phyloP scores from a whole-genome alignment of 2,888 invertebrate genomes.

The Polymixis flavicincta region DNA sequence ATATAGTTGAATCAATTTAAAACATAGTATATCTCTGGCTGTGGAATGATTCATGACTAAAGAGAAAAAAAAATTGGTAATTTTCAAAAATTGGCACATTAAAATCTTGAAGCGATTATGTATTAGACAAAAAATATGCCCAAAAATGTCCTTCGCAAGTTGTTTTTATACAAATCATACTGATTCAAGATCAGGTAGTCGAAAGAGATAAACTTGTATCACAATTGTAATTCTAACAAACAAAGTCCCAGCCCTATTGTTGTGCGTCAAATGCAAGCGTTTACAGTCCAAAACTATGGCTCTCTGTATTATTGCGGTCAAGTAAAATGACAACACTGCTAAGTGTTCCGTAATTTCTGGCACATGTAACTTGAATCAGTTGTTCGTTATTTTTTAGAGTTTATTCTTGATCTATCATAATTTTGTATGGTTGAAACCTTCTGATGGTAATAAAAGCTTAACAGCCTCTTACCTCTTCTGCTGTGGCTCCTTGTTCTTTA shows the following conservation, averaged over 20 bases:
- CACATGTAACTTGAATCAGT: not conserved
- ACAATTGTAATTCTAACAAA: slow-evolving; percentile 4
- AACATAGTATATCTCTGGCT: not conserved
- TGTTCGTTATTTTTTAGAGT: not conserved
- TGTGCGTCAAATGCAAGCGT: slow-evolving; percentile 21
- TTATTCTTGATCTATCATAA: not conserved
- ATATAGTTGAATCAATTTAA: not conserved
- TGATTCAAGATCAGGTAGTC: slow-evolving; percentile 23
- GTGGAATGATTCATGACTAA: not conserved
- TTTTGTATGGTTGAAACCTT: not conserved
- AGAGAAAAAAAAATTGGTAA: not conserved
- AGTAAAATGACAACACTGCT: slow-evolving; percentile 34
- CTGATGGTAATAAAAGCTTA: not conserved
- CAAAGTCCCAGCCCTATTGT: slow-evolving; percentile 34
- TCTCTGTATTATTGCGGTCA: slow-evolving; percentile 41
- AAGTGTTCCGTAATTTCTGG: slow-evolving; percentile 26
- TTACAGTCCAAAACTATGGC: slow-evolving; percentile 6
- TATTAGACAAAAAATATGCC: not conserved
- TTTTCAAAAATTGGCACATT: not conserved
- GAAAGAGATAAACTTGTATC: slow-evolving; percentile 3
- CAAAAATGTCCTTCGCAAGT: not conserved
- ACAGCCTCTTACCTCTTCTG: not conserved
- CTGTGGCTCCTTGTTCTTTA: not conserved
- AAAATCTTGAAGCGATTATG: not conserved
- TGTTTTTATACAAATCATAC: not conserved